A percentile compares a stretch with the other conserved stretches of the same genome.
These are phyloP conservation scores for Brachionus plicatilis DNA, from an alignment of 1,140 invertebrate species.

Conservation along the genomic window DNA sequence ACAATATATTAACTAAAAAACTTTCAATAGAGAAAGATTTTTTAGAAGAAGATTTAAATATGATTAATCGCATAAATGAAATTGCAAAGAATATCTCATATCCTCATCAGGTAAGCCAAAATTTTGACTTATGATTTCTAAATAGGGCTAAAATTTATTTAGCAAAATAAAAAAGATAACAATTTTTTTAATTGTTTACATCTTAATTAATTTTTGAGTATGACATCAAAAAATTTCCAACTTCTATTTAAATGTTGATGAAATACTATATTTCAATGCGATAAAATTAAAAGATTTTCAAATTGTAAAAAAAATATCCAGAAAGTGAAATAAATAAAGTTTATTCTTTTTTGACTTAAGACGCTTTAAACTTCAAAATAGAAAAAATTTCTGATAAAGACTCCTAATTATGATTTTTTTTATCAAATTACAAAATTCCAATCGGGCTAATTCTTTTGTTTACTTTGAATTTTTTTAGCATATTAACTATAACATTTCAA, in stretches of 20 bases:
- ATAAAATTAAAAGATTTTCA: too few species aligned
- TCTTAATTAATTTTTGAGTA: too few species aligned
- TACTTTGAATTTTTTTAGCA: not conserved
- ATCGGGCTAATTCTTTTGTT: not conserved
- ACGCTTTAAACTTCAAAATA: not conserved
- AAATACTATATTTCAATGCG: not conserved
- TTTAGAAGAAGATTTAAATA: conserved; percentile 72
- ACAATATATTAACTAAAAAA: not conserved
- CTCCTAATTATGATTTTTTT: not conserved
- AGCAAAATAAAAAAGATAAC: not conserved
- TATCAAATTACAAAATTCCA: not conserved
- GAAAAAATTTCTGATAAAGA: not conserved
- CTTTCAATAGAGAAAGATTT: conserved; percentile 35
- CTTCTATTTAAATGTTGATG: too few species aligned
- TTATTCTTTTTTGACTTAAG: not conserved
- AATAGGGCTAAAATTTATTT: too few species aligned
- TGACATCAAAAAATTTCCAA: too few species aligned
- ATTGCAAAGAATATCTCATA: conserved; percentile 53
- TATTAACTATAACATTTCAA: not conserved
- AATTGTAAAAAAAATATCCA: too few species aligned
- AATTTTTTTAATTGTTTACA: too few species aligned
- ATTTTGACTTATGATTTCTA: not conserved
- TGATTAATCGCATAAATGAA: conserved; percentile 75
- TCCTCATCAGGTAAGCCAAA: conserved; percentile 27
- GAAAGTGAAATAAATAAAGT: not conserved